phyloP scores from a whole-genome alignment of 2,113 vertebrate species.

The Speoplatyrhinus poulsoni region DNA sequence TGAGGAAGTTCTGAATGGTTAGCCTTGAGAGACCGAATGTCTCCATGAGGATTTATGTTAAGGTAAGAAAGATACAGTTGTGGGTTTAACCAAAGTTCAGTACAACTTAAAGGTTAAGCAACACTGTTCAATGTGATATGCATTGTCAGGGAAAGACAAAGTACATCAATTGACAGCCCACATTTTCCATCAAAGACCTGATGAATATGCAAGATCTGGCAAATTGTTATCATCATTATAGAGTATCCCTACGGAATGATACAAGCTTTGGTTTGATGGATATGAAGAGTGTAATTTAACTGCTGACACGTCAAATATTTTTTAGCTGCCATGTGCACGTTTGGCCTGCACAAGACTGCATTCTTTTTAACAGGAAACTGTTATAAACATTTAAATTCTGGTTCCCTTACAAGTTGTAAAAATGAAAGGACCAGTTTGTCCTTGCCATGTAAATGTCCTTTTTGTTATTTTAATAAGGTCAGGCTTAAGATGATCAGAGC shows the following conservation, averaged over 20 bases:
- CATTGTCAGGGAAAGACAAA: slow-evolving; percentile 1
- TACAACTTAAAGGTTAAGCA: background rate
- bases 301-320: slow-evolving; percentile 19
- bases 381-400: no score
- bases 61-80: no score
- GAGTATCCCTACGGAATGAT: background rate
- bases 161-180: slow-evolving; percentile 12
- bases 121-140: background rate
- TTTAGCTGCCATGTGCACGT: slow-evolving; percentile 31
- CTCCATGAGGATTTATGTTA: no score
- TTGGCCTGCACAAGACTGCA: background rate
- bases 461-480: slow-evolving; percentile 43
- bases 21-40: no score
- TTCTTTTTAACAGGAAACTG: background rate
- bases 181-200: slow-evolving; percentile 9
- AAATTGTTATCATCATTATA: background rate
- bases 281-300: slow-evolving; percentile 9
- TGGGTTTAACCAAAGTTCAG: background rate
- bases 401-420: slow-evolving; percentile 18
- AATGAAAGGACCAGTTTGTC: no score
- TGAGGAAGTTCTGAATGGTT: no score
- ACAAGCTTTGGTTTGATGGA: slow-evolving; percentile 2
- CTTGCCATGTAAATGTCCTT: no score
- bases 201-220: slow-evolving; percentile 13
- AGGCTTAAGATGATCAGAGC: slow-evolving; percentile 48